Percentiles rank a stretch among this genome's conserved stretches.
Conservation (phyloP, 2,113 vertebrate species). For the Gyps fulvus region DNA sequence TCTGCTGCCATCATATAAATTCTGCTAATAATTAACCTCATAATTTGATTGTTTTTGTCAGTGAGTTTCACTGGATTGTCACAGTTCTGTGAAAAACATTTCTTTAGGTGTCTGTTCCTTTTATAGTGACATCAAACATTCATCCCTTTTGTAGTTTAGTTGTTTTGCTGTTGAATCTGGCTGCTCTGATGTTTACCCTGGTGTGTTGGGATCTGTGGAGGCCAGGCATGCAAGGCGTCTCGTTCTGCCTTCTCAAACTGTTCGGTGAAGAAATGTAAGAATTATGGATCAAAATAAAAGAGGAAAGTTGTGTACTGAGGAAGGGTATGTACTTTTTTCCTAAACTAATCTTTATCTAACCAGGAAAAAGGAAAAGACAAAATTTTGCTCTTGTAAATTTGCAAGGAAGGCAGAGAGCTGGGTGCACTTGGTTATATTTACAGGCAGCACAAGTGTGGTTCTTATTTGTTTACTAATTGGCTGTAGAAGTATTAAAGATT, state of each 20-base stretch:
- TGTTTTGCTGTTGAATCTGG: not conserved
- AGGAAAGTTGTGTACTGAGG: not conserved
- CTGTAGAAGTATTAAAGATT: not conserved
- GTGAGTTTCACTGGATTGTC: not conserved
- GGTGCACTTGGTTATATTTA: fast-evolving
- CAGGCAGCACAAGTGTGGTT: not conserved
- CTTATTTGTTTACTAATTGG: not conserved
- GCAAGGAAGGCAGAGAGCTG: not conserved
- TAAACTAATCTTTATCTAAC: not conserved
- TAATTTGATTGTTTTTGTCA: not conserved
- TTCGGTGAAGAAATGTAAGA: not conserved
- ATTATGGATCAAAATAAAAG: not conserved
- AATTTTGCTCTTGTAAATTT: not conserved
- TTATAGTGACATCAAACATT: not conserved
- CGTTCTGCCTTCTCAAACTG: not conserved
- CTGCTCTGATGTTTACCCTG: not conserved
- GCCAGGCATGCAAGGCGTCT: not conserved
- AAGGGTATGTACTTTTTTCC: not conserved
- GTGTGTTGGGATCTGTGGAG: not conserved
- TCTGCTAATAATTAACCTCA: not conserved
- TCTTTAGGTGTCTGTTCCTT: not conserved
- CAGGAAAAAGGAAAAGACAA: not conserved
- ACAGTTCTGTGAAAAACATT: not conserved
- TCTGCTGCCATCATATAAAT: not conserved
- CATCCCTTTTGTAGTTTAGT: not conserved